These are phyloP conservation scores for Phocoena phocoena DNA, from an alignment of 2,113 vertebrate genomes.

Conservation along the genomic window DNA sequence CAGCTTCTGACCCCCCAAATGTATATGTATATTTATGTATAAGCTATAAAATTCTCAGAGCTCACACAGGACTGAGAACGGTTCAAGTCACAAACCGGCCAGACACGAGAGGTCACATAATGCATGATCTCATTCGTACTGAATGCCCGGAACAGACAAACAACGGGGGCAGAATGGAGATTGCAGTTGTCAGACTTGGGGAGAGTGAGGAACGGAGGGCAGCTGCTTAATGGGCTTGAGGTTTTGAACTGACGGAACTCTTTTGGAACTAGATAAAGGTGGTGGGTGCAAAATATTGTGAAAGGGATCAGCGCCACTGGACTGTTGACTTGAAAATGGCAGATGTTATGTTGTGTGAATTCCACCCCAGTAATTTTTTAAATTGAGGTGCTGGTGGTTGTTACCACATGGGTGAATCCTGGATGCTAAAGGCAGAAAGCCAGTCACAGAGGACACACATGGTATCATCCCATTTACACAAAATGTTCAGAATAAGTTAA, in stretches of 20 bases:
- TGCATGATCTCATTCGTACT: background rate
- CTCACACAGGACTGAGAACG: background rate
- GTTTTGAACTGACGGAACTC: background rate
- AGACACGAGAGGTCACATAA: background rate
- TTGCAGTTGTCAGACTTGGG: background rate
- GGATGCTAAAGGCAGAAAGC: background rate
- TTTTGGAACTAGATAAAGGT: background rate
- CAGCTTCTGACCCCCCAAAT: background rate
- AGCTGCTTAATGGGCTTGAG: background rate
- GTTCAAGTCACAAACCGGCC: background rate
- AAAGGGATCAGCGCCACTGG: background rate
- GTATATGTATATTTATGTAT: background rate
- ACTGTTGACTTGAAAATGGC: too few relatives aligned
- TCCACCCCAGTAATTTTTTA: too few relatives aligned
- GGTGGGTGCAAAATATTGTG: background rate
- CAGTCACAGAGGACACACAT: background rate
- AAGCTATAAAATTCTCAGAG: background rate
- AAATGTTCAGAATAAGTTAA: background rate
- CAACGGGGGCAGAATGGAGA: background rate
- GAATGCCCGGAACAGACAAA: background rate
- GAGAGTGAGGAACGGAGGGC: background rate
- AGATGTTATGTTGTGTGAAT: background rate
- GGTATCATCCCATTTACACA: background rate
- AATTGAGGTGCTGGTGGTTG: background rate
- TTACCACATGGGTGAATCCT: background rate